Evolutionary conservation across 1,140 invertebrate species (phyloP).

Genomic region (Magallana gigas): DNA sequence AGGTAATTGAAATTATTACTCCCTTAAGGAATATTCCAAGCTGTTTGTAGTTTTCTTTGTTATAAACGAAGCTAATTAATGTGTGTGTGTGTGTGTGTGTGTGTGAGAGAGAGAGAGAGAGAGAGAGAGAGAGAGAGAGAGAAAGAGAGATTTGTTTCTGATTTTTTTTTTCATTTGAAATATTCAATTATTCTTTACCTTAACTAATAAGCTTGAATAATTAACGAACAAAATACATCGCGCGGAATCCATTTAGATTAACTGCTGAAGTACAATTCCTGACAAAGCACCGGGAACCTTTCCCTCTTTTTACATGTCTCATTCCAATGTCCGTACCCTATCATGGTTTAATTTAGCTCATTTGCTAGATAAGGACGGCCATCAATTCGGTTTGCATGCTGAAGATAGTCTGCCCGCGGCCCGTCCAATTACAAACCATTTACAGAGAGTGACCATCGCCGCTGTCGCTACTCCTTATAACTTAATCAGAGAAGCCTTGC

Average conservation of each 20-base stretch:
- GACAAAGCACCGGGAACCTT: not conserved
- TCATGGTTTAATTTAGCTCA: slow-evolving; percentile 22
- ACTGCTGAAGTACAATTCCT: not conserved
- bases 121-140: no score
- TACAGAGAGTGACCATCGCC: not conserved
- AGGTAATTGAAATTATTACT: not conserved
- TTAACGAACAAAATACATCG: no score
- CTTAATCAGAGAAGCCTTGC: slow-evolving; percentile 15
- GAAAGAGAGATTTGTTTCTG: no score
- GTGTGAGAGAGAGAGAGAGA: no score
- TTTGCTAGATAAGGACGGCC: slow-evolving; percentile 13
- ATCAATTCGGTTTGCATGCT: not conserved
- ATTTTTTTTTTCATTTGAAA: no score
- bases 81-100: no score
- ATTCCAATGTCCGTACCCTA: not conserved
- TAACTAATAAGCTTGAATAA: no score
- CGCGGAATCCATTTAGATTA: not conserved
- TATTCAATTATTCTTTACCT: no score
- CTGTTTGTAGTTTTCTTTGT: not conserved
- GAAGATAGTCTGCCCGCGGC: not conserved
- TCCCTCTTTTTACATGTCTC: not conserved
- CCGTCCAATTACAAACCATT: slow-evolving; percentile 23
- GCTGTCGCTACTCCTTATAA: not conserved
- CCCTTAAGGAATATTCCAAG: not conserved
- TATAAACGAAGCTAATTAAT: not conserved